phyloP scores from a whole-genome alignment of 2,888 invertebrate genomes.

The Steinernema scapterisci region DNA sequence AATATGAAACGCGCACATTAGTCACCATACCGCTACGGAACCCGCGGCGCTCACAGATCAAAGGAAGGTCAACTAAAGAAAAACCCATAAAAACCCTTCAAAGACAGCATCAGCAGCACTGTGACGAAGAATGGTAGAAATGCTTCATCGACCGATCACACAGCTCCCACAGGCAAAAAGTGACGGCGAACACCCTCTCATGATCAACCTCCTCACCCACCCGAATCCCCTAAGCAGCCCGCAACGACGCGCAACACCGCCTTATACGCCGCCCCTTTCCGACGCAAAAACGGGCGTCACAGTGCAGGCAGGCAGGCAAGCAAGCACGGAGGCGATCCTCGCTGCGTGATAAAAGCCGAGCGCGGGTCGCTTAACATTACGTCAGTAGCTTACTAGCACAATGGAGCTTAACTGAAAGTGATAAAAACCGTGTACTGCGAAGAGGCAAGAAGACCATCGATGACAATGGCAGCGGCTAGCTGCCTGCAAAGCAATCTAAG shows the following conservation, averaged over 20 bases:
- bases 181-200: background rate
- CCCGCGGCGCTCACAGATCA: constrained; percentile 1
- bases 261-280: constrained; percentile 13
- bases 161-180: constrained; percentile 1
- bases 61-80: constrained; percentile 17
- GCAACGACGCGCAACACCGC: background rate
- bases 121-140: background rate
- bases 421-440: background rate
- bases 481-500: too few species aligned
- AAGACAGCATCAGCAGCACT: background rate
- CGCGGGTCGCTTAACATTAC: background rate
- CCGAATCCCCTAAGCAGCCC: too few species aligned
- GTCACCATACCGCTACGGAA: background rate
- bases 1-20: constrained; percentile 11
- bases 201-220: constrained; percentile 6
- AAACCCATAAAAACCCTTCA: constrained; percentile 22
- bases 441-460: background rate
- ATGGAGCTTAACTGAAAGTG: background rate
- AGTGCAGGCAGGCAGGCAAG: background rate
- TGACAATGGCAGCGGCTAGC: too few species aligned
- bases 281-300: constrained; percentile 4
- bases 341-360: background rate
- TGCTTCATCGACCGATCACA: background rate
- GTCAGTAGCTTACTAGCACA: constrained; percentile 4
- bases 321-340: too few species aligned